Evolutionary conservation across 2,888 invertebrate genomes (phyloP), one percentile per base, ranked within the genome.

Genomic region (Helobdella robusta): DNA sequence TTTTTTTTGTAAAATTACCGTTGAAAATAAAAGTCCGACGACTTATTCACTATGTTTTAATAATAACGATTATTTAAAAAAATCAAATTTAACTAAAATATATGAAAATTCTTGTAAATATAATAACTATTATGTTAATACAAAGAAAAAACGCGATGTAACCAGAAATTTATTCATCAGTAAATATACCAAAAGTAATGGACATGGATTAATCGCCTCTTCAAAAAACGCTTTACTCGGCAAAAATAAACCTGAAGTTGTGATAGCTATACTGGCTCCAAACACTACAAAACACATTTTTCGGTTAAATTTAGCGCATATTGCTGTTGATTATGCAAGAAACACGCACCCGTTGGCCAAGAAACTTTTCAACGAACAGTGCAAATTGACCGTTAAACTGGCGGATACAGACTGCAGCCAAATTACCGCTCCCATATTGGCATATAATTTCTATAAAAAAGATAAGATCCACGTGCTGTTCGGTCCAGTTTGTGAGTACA

Each of bases 401-500:
- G 68, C 66, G 28, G 71, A 73, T 66, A 69, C 72, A 0, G 58
- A 65, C 44, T 72, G 72, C 59, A 66, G 66, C 63, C 3, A 63
- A 11, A 62, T 46, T 18, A 64, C 60, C 18, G 72, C 69, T 2
- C 74, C 77, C 2, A 60, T 71, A 20, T 63, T 69, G 2, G 78
- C 78, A 0, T 75, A 77, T 63, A 66, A 74, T 46, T 71, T 73
- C 30, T 72, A 73, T 61, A 70, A 70, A 60, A 66, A 71, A 15
- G 66, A 67, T 2, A 46, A 67, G 15, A 66, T 64, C 11, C 69
- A 74, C 66, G 71, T 75, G 8, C 76, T 77, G 54, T 69, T 78
- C 18, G 77, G 78, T 1, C 77, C 77, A 0, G 73, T 74, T 0
- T 77, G 76, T 66, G 77, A 77, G 66, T 77, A 89, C 54, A 89